Base-by-base conservation (phyloP, 1,140 invertebrate species). In the Leguminivora glycinivorella region DNA sequence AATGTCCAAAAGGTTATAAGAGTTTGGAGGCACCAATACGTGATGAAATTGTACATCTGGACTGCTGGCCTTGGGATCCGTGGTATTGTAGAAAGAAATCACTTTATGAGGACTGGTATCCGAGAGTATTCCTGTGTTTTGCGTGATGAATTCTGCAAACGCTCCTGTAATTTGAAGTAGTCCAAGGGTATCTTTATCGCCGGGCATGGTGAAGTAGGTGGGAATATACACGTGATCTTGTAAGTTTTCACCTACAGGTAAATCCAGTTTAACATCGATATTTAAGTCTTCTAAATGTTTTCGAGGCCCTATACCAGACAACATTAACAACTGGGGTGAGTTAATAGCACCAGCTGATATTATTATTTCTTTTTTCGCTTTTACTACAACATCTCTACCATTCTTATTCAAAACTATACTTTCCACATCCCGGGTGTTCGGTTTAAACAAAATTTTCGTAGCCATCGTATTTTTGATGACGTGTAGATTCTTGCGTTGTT, bases 261-360 rank as follows among this genome's bases (percentile, higher is more conserved):
- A 88, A 77, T 95, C 93, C 47, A 92, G 83, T 34, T 94, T 83
- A 0, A 94, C 89, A 0, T 90, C 75, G 19, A 96, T 95, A 1
- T 93, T 93, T 6, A 95, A 75, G 34, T 93, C 85, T 56, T 93
- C 80, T 14, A 97, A 88, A 74, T 96, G 94, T 25, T 94, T 87
- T 70, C 82, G 92, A 0, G 95, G 95, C 4, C 96, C 96, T 31
- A 97, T 93, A 17, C 96, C 96, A 1, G 95, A 96, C 0, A 96
- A 77, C 93, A 96, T 94, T 0, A 97, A 82, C 6, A 97, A 69
- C 76, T 95, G 94, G 1, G 95, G 94, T 0, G 94, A 93, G 74
- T 95, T 95, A 10, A 96, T 93, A 1, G 94, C 91, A 4, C 95
- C 95, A 0, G 94, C 94, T 0, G 94, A 94, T 10, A 96, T 56